Base-by-base conservation (phyloP, 2,113 vertebrate species). In the Tachycineta bicolor region DNA sequence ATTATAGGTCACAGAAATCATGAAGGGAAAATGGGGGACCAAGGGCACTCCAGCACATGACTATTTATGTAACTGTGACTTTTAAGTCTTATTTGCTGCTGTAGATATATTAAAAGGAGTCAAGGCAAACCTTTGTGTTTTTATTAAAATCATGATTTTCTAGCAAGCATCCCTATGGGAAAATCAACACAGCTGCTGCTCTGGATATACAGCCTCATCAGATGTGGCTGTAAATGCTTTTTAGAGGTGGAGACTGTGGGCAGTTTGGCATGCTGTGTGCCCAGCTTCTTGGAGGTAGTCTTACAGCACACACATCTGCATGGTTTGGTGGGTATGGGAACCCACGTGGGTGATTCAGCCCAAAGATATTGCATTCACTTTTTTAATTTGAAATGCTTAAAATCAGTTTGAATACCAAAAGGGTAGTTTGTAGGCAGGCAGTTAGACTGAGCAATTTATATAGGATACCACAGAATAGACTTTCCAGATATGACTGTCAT, bases 71-170 rank as follows among this genome's bases (percentile, higher is more conserved):
- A 95, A 93, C 88, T 62, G 28, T 74, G 67, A 63, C 86, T 97
- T 88, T 53, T n/a, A 80, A 47, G 82, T 81, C 94, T 83, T 96
- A 65, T 89, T 96, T 96, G 73, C 52, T 90, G 83, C 76, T 73
- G 28, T 89, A 83, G 76, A n/a, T 89, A 33, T 49, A 90, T 59
- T 77, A 88, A 91, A 90, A 90, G 63, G 37, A 77, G 34, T 83
- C 83, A 90, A 92, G 60, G 47, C 37, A 92, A 85, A 75, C 58
- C 46, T 93, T 70, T 65, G 56, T 19, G 7, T 78, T 91, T 89
- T 94, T 89, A 94, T 90, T 93, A 89, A 96, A 96, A 94, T 94
- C 5, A 58, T 79, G n/a, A 84, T 93, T 94, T 97, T 95, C 80
- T 94, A 92, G 53, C 53, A 75, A 65, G 49, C 46, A 34, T 95